Evolutionary conservation across 2,888 invertebrate species (phyloP).

Genomic region (Xestobium rufovillosum): DNA sequence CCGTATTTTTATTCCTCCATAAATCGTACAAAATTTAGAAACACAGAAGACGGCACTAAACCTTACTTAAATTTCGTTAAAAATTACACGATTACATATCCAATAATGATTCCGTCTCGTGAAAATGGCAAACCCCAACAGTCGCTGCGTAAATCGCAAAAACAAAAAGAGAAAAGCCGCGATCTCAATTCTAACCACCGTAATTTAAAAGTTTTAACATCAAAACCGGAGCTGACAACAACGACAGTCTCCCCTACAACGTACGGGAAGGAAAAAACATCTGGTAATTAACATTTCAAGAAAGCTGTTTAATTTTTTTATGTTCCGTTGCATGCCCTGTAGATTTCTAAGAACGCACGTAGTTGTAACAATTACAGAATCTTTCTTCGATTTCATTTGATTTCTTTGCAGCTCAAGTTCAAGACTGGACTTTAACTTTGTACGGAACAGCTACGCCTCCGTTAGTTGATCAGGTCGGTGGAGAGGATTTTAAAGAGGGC

Average conservation of each 20-base stretch:
- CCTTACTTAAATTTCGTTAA: conserved; percentile 39
- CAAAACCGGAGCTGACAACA: conserved; percentile 32
- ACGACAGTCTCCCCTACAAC: conserved; percentile 21
- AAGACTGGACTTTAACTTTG: conserved; percentile 75
- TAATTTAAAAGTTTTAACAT: conserved; percentile 37
- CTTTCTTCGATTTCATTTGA: neutral
- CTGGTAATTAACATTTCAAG: too few relatives aligned
- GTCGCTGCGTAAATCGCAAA: conserved; percentile 37
- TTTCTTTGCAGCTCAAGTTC: conserved; percentile 47
- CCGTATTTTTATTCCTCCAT: conserved; percentile 37
- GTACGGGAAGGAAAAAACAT: conserved; percentile 21
- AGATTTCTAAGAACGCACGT: too few relatives aligned
- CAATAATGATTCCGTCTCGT: conserved; percentile 52
- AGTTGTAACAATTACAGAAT: too few relatives aligned
- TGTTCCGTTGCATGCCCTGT: conserved; percentile 10
- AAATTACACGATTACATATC: conserved; percentile 54
- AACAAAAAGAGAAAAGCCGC: conserved; percentile 43
- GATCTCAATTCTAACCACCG: conserved; percentile 42
- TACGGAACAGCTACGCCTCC: conserved; percentile 64
- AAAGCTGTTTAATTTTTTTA: conserved; percentile 18
- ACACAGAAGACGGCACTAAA: conserved; percentile 32
- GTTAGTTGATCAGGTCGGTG: conserved; percentile 30
- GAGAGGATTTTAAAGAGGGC: conserved; percentile 17
- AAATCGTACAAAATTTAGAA: conserved; percentile 33
- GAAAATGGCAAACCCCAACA: conserved; percentile 37